Conservation (phyloP, 2,797 vertebrate species). For the Etheostoma perlongum region DNA sequence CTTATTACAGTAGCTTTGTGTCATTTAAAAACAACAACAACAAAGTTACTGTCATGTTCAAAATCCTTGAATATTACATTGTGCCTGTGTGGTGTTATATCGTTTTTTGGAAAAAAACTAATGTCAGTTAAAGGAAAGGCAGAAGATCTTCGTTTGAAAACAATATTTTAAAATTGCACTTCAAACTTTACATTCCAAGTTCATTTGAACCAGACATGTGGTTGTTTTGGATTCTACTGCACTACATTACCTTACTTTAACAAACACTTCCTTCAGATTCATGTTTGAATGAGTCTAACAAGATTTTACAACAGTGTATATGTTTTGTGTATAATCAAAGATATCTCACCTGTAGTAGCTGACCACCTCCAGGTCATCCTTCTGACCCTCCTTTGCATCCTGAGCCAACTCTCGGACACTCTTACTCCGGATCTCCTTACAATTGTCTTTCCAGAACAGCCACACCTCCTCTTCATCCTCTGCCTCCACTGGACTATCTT, state of each 20-base stretch:
- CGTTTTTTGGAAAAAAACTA: not conserved
- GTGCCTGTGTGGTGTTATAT: not conserved
- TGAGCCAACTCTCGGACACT: slow-evolving; percentile 96
- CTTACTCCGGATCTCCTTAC: slow-evolving; percentile 93
- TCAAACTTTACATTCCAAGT: not conserved
- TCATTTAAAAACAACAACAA: not conserved
- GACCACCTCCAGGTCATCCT: slow-evolving; percentile 95
- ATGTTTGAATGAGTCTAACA: not conserved
- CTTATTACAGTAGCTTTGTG: not conserved
- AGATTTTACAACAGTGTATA: not conserved
- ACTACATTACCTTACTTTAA: not conserved
- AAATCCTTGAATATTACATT: not conserved
- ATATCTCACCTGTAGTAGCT: slow-evolving; percentile 94
- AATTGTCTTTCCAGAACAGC: slow-evolving; percentile 97
- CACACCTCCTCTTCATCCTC: slow-evolving; percentile 99
- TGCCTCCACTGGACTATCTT: slow-evolving; percentile 90
- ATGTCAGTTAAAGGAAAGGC: not conserved
- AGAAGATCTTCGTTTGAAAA: not conserved
- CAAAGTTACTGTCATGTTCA: not conserved
- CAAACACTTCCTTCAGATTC: not conserved
- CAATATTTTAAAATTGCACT: not conserved
- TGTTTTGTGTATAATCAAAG: not conserved
- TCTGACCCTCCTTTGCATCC: slow-evolving; percentile 97
- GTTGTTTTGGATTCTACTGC: not conserved
- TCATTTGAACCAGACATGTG: not conserved